These are phyloP conservation scores for Microctonus aethiopoides DNA, from an alignment of 2,888 invertebrate species.

Conservation along the genomic window DNA sequence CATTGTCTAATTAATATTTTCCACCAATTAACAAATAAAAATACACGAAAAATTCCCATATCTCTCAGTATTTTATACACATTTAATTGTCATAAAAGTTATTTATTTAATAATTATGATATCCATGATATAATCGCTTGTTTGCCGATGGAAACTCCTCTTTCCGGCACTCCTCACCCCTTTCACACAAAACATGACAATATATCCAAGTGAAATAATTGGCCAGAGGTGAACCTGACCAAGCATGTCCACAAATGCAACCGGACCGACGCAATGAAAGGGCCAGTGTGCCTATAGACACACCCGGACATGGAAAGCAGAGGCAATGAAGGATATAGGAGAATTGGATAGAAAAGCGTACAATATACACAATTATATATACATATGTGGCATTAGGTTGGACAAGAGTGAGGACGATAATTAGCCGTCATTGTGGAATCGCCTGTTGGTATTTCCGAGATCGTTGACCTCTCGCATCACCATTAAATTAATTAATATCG, in stretches of 20 bases:
- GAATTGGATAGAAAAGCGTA: background rate
- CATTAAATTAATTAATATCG: slow-evolving; percentile 52
- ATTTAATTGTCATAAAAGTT: background rate
- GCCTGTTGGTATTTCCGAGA: slow-evolving; percentile 38
- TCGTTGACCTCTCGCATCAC: slow-evolving; percentile 46
- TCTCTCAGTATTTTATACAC: background rate
- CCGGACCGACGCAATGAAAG: slow-evolving; percentile 38
- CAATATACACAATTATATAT: background rate
- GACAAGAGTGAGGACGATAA: slow-evolving; percentile 39
- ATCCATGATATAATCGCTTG: background rate
- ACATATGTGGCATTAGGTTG: background rate
- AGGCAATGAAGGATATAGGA: background rate
- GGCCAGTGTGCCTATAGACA: background rate
- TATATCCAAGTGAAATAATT: slow-evolving; percentile 40
- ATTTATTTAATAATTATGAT: background rate
- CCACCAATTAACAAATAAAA: background rate
- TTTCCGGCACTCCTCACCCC: background rate
- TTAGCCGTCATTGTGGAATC: slow-evolving; percentile 51
- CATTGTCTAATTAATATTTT: slow-evolving; percentile 2
- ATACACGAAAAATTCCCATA: background rate
- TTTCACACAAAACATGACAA: background rate
- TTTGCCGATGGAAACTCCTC: background rate
- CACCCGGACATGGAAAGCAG: background rate
- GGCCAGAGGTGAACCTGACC: slow-evolving; percentile 22
- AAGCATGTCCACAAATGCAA: slow-evolving; percentile 40